A percentile compares a stretch with the other conserved stretches of the same genome.
These are phyloP conservation scores for Herpailurus yagouaroundi DNA, from an alignment of 2,113 vertebrate genomes.

Conservation along the genomic window DNA sequence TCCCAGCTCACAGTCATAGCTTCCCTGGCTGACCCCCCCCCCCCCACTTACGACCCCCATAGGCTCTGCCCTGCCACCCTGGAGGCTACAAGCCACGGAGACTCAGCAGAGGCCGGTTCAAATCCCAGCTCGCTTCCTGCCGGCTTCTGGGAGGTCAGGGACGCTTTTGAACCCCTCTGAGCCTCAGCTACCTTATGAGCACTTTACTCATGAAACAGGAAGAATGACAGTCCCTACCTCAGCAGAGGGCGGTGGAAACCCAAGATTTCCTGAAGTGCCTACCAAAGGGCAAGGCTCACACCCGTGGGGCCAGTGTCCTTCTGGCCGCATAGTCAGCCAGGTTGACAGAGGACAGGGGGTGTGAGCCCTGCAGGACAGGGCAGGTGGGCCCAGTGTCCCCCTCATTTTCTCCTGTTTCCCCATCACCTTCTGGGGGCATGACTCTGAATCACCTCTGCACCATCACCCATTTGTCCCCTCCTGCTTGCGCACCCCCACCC, in stretches of 20 bases:
- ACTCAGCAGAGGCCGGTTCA: background rate
- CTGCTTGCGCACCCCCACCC: background rate
- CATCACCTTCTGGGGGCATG: background rate
- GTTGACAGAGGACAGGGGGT: background rate
- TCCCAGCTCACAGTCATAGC: background rate
- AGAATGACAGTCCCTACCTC: background rate
- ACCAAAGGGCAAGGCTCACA: background rate
- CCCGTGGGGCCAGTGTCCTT: fast-evolving
- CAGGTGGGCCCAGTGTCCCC: background rate
- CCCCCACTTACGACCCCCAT: too few species aligned
- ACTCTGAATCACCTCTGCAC: background rate
- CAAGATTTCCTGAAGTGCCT: background rate
- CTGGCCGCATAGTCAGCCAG: background rate
- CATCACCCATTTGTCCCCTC: background rate
- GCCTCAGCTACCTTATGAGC: background rate
- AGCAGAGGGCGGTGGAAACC: background rate
- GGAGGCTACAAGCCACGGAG: background rate
- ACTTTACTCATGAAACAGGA: background rate
- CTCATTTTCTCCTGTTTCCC: background rate
- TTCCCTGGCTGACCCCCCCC: background rate
- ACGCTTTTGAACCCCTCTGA: background rate
- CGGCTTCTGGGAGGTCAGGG: background rate
- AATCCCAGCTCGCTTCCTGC: background rate
- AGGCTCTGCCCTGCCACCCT: background rate
- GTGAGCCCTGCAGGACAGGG: background rate